A percentile compares a stretch with the other conserved stretches of the same genome.
Conservation (phyloP, 2,888 invertebrate genomes). For the Rhogogaster chlorosoma region DNA sequence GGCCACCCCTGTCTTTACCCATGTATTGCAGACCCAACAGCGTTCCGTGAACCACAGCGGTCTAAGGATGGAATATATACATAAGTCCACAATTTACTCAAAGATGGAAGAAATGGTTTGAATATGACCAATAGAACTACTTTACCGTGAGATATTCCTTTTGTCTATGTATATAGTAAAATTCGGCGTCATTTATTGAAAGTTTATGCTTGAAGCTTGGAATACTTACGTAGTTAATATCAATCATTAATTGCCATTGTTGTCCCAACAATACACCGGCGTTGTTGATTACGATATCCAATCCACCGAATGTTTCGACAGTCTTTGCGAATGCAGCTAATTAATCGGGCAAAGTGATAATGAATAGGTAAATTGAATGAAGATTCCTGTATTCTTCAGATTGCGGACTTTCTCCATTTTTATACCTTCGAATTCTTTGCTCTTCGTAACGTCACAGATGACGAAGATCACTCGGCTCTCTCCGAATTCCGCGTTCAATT, state of each 20-base stretch:
- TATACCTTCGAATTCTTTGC: slow-evolving; percentile 76
- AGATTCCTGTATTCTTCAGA: not conserved
- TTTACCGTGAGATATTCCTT: no score
- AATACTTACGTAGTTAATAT: slow-evolving; percentile 76
- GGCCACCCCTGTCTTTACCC: slow-evolving; percentile 77
- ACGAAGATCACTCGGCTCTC: slow-evolving; percentile 77
- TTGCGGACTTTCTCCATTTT: not conserved
- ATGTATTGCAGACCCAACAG: slow-evolving; percentile 78
- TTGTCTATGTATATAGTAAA: not conserved
- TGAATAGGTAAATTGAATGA: not conserved
- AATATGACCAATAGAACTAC: no score
- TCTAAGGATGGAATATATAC: slow-evolving; percentile 68
- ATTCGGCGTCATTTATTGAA: not conserved
- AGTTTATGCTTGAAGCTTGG: not conserved
- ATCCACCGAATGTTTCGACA: slow-evolving; percentile 21
- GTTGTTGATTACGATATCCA: slow-evolving; percentile 32
- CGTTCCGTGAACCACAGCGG: slow-evolving; percentile 75
- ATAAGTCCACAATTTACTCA: not conserved
- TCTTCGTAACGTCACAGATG: slow-evolving; percentile 79
- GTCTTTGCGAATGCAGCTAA: slow-evolving; percentile 22
- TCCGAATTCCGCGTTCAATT: slow-evolving; percentile 78
- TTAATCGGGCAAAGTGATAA: not conserved
- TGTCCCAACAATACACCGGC: slow-evolving; percentile 73
- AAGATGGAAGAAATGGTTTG: not conserved
- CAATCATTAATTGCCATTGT: slow-evolving; percentile 73